These are phyloP conservation scores for Cydia fagiglandana DNA, from an alignment of 1,140 invertebrate species.

Conservation along the genomic window DNA sequence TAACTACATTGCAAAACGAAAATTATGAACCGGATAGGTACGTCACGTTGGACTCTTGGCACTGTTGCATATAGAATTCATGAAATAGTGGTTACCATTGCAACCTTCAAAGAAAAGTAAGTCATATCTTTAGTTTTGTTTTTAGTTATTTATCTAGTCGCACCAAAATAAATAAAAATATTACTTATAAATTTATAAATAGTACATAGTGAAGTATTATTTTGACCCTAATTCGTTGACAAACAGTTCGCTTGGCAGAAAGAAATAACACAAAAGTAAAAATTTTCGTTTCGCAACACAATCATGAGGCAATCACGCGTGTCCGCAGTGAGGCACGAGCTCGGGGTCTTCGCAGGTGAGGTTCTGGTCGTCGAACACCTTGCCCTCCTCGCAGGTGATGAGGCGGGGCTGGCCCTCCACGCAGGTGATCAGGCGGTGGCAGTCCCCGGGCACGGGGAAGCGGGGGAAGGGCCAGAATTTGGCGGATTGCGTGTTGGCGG, in stretches of 20 bases:
- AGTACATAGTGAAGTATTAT: neutral
- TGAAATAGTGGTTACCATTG: too few relatives aligned
- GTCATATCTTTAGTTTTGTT: too few relatives aligned
- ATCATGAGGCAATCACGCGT: conserved; percentile 49
- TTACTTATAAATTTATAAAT: too few relatives aligned
- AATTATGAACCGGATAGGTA: conserved; percentile 38
- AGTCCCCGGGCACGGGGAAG: conserved; percentile 91
- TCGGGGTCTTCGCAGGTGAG: conserved; percentile 91
- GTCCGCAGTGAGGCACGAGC: conserved; percentile 82
- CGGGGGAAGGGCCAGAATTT: conserved; percentile 95
- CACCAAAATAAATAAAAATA: too few relatives aligned
- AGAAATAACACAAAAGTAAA: conserved; percentile 34
- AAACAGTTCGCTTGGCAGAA: neutral
- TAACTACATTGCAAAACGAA: conserved; percentile 60
- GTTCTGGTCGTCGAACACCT: conserved; percentile 90
- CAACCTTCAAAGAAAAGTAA: too few relatives aligned
- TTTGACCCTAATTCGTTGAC: neutral
- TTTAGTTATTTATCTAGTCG: too few relatives aligned
- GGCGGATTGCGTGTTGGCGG: conserved; percentile 87
- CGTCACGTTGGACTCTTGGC: conserved; percentile 7
- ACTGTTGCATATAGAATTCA: conserved; percentile 9
- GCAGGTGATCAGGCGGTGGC: conserved; percentile 91
- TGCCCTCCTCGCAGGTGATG: conserved; percentile 91
- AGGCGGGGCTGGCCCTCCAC: conserved; percentile 92
- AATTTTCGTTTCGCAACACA: conserved; percentile 48